Percentiles rank a stretch among this genome's conserved stretches.
These are phyloP conservation scores for Mya arenaria DNA, from an alignment of 1,140 invertebrate genomes.

Conservation along the genomic window DNA sequence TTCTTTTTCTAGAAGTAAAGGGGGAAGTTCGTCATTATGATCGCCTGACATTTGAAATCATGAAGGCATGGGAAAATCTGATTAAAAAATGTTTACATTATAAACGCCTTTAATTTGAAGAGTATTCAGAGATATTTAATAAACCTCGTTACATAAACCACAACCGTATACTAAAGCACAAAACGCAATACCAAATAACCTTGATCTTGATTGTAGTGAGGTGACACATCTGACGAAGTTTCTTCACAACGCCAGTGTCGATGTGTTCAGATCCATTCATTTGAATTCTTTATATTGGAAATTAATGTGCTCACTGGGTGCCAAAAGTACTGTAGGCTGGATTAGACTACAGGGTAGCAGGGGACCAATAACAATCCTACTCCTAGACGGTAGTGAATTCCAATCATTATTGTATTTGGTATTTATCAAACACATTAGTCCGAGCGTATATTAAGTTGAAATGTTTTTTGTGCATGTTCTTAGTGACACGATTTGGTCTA, in stretches of 20 bases:
- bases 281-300: too few relatives aligned
- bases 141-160: neutral
- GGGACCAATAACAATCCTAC: too few relatives aligned
- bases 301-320: too few relatives aligned
- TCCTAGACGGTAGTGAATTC: constrained; percentile 22
- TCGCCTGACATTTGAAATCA: constrained; percentile 18
- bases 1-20: constrained; percentile 42
- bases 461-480: constrained; percentile 6
- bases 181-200: too few relatives aligned
- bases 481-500: neutral
- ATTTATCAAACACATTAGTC: neutral
- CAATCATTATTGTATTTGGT: neutral
- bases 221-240: too few relatives aligned
- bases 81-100: constrained; percentile 1
- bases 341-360: too few relatives aligned
- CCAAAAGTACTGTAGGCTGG: too few relatives aligned
- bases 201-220: too few relatives aligned
- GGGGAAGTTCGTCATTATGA: neutral
- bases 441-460: neutral
- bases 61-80: too few relatives aligned
- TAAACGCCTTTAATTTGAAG: neutral
- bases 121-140: neutral
- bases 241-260: too few relatives aligned
- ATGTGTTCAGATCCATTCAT: too few relatives aligned
- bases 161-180: too few relatives aligned